Conservation (phyloP, 1,140 invertebrate species). For the Cyclargus thomasi region DNA sequence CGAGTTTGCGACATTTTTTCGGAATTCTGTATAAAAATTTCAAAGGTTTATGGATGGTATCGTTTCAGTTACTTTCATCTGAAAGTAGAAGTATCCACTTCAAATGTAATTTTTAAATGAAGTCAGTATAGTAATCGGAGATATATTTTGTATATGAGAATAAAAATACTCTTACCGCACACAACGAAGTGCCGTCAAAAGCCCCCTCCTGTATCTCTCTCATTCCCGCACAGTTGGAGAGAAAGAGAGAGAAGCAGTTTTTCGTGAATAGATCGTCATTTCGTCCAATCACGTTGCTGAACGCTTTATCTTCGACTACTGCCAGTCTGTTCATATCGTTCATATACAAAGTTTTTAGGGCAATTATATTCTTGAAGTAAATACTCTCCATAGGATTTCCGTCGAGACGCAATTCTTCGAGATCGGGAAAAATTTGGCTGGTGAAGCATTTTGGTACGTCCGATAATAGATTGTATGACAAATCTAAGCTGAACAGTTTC, state of each 20-base stretch:
- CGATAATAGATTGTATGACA: conserved; percentile 60
- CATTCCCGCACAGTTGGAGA: conserved; percentile 55
- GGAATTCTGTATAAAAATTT: too few species aligned
- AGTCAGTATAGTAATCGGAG: too few species aligned
- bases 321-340: conserved; percentile 51
- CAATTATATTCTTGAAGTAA: conserved; percentile 66
- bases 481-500: conserved; percentile 55
- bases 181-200: conserved; percentile 61
- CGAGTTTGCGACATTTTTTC: too few species aligned
- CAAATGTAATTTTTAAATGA: too few species aligned
- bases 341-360: conserved; percentile 58
- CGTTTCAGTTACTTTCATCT: too few species aligned
- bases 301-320: conserved; percentile 56
- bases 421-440: conserved; percentile 52
- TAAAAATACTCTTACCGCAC: conserved; percentile 49
- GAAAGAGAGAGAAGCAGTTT: conserved; percentile 57
- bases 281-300: conserved; percentile 60
- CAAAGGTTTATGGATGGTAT: too few species aligned
- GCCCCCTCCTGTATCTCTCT: conserved; percentile 52
- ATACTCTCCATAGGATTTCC: conserved; percentile 64
- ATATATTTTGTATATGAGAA: too few species aligned
- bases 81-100: too few species aligned
- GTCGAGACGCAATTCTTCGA: conserved; percentile 59
- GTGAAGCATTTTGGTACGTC: conserved; percentile 58
- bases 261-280: conserved; percentile 35